Conservation (phyloP, 2,113 vertebrate species). For the Coregonus clupeaformis region DNA sequence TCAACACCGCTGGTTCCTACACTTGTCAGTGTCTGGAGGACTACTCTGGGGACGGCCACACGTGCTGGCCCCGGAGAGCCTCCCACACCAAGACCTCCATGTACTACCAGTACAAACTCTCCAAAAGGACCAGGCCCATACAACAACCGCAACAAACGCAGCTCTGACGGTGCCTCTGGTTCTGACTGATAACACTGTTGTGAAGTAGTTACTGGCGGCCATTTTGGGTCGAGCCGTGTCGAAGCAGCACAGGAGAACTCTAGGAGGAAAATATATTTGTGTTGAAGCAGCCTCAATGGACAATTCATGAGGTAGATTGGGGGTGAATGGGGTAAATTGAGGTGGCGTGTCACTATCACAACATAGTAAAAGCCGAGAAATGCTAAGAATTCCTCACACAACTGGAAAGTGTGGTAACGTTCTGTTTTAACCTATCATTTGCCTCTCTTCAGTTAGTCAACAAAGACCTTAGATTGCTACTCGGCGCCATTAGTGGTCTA, state of each 20-base stretch:
- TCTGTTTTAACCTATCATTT: constrained; percentile 16
- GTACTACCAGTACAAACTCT: constrained; percentile 69
- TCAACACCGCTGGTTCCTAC: constrained; percentile 71
- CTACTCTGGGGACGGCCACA: constrained; percentile 60
- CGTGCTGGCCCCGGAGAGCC: constrained; percentile 65
- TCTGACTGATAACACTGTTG: neutral
- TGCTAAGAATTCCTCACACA: constrained; percentile 12
- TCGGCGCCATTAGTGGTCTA: neutral
- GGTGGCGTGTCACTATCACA: neutral
- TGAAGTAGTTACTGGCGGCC: neutral
- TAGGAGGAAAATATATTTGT: neutral
- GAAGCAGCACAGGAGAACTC: neutral
- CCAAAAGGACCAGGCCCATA: constrained; percentile 48
- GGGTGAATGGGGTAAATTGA: neutral
- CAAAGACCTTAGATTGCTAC: constrained; percentile 1
- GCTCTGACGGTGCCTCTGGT: neutral
- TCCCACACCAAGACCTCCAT: constrained; percentile 45
- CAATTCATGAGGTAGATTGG: constrained; percentile 2
- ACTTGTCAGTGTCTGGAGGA: constrained; percentile 62
- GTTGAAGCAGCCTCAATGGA: neutral
- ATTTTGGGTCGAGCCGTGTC: neutral
- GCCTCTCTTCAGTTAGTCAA: neutral
- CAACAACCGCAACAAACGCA: neutral
- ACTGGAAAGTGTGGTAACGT: constrained; percentile 12
- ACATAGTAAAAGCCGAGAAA: neutral